Conservation (phyloP, 2,888 invertebrate genomes). For the Lymantria dispar region DNA sequence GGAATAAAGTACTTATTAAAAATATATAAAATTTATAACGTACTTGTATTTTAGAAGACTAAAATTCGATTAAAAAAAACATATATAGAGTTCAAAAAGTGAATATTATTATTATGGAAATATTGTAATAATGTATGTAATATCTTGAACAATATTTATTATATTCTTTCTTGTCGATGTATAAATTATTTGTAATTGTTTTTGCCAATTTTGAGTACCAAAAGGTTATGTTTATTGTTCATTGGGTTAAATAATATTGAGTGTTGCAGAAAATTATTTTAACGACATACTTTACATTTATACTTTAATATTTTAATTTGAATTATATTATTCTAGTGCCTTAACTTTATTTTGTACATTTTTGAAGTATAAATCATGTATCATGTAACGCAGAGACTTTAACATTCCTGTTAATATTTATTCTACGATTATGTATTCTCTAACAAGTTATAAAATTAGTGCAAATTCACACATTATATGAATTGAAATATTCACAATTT, state of each 20-base stretch:
- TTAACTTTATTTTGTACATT: conserved; percentile 36
- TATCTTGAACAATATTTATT: background rate
- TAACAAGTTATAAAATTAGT: no score
- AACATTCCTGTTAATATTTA: background rate
- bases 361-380: background rate
- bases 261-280: background rate
- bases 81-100: conserved; percentile 12
- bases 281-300: no score
- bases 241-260: background rate
- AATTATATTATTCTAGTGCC: conserved; percentile 38
- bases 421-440: no score
- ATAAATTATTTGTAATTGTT: background rate
- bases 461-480: no score
- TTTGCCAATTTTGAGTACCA: background rate
- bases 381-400: background rate
- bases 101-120: background rate
- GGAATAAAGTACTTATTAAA: conserved; percentile 64
- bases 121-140: background rate
- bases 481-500: background rate
- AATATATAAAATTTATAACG: conserved; percentile 14
- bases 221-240: background rate
- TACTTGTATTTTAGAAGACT: conserved; percentile 20
- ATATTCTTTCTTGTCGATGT: background rate
- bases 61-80: conserved; percentile 8
- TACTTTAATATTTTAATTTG: no score